Evolutionary conservation across 1,140 invertebrate genomes (phyloP).

Genomic region (Anoplophora glabripennis): DNA sequence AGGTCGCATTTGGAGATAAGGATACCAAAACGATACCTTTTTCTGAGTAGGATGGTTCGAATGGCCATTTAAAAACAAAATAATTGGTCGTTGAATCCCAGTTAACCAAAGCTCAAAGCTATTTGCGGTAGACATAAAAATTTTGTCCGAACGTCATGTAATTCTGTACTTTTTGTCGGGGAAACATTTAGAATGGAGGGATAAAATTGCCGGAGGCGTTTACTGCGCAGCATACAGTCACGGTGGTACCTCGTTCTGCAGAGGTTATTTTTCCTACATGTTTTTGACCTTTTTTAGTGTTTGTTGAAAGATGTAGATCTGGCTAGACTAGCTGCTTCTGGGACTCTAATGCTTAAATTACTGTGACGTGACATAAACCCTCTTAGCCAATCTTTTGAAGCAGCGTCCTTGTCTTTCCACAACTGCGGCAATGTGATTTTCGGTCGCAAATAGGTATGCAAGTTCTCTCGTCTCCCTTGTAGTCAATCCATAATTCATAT

Average conservation of each 20-base stretch:
- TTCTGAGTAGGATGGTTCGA: conserved; percentile 38
- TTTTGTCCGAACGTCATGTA: conserved; percentile 32
- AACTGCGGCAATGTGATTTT: neutral
- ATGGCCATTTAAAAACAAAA: conserved; percentile 48
- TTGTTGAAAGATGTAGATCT: conserved; percentile 39
- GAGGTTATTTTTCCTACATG: conserved; percentile 46
- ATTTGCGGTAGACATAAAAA: conserved; percentile 48
- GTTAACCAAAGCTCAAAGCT: conserved; percentile 46
- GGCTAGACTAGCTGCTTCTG: conserved; percentile 34
- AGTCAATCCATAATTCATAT: conserved; percentile 3
- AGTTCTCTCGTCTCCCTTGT: neutral
- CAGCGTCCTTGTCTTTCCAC: conserved; percentile 13
- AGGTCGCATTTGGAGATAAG: conserved; percentile 45
- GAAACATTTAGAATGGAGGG: conserved; percentile 42
- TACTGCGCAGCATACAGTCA: conserved; percentile 41
- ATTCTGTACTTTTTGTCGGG: conserved; percentile 23
- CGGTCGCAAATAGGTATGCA: neutral
- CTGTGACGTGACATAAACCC: conserved; percentile 18
- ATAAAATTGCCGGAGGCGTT: conserved; percentile 42
- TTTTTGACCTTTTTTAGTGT: conserved; percentile 32
- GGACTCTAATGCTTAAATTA: conserved; percentile 23
- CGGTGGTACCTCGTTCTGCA: conserved; percentile 45
- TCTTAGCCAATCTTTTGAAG: conserved; percentile 22
- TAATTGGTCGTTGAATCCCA: conserved; percentile 38
- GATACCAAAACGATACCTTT: conserved; percentile 42